phyloP scores from a whole-genome alignment of 2,888 invertebrate genomes.

The Idaea biselata region DNA sequence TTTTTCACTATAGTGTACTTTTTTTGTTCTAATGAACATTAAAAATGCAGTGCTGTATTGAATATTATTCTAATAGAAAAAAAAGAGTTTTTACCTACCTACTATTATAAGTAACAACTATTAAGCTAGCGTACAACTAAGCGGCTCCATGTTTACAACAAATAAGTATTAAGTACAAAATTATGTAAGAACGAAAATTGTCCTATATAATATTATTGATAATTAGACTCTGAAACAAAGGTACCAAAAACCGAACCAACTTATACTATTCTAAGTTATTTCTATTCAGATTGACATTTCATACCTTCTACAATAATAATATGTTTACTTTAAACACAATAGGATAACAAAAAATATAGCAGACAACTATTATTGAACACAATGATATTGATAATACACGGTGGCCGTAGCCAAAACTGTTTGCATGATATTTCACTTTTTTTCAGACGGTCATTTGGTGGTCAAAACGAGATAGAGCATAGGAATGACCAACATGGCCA shows the following conservation, averaged over 20 bases:
- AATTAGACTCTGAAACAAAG: neutral
- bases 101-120: neutral
- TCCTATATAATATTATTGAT: too few relatives aligned
- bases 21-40: too few relatives aligned
- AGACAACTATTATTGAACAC: conserved; percentile 11
- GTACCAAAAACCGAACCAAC: neutral
- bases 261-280: neutral
- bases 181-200: too few relatives aligned
- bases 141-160: too few relatives aligned
- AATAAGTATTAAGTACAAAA: too few relatives aligned
- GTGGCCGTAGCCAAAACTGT: conserved; percentile 26
- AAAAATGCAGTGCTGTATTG: too few relatives aligned
- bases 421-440: conserved; percentile 51
- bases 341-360: conserved; percentile 24
- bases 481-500: conserved; percentile 27
- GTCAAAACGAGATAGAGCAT: conserved; percentile 35
- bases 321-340: conserved; percentile 26
- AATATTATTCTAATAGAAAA: too few relatives aligned
- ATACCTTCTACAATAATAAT: conserved; percentile 6
- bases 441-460: conserved; percentile 36
- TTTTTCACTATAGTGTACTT: too few relatives aligned
- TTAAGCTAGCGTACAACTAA: too few relatives aligned
- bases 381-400: conserved; percentile 21
- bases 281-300: neutral
- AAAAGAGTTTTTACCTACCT: neutral